Conservation (phyloP, 2,113 vertebrate species). For the Mus spicilegus region DNA sequence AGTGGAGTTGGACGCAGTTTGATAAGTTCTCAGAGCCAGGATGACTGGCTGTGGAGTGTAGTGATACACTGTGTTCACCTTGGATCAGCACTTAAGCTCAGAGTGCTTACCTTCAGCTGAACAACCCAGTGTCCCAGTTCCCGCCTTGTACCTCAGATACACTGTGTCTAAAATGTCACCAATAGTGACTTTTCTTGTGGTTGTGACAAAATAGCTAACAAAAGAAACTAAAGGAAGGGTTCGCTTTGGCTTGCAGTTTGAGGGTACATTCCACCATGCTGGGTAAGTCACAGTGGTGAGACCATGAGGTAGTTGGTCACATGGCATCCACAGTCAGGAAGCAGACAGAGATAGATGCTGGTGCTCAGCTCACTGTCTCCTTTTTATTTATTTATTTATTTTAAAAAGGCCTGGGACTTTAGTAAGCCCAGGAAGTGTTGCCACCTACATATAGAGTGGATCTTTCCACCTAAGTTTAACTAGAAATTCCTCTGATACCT, state of each 20-base stretch:
- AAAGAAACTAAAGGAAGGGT: too few relatives aligned
- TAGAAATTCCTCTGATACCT: neutral
- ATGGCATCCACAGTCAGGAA: neutral
- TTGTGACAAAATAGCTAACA: too few relatives aligned
- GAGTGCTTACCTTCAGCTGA: neutral
- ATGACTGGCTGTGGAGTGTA: neutral
- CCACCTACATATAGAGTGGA: too few relatives aligned
- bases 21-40: fast-evolving
- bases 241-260: neutral
- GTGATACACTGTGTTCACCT: neutral
- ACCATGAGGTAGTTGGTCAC: neutral
- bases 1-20: neutral
- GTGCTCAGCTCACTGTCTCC: neutral
- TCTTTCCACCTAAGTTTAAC: neutral
- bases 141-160: neutral
- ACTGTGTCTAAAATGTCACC: neutral
- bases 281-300: neutral
- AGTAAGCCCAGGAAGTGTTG: neutral
- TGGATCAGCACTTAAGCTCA: neutral
- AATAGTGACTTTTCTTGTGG: neutral
- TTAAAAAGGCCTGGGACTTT: neutral
- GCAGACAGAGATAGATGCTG: neutral
- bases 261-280: neutral
- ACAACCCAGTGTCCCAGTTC: fast-evolving
- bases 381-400: too few relatives aligned